These are phyloP conservation scores for Heliothis peltigera DNA, from an alignment of 2,888 invertebrate genomes.

Conservation along the genomic window DNA sequence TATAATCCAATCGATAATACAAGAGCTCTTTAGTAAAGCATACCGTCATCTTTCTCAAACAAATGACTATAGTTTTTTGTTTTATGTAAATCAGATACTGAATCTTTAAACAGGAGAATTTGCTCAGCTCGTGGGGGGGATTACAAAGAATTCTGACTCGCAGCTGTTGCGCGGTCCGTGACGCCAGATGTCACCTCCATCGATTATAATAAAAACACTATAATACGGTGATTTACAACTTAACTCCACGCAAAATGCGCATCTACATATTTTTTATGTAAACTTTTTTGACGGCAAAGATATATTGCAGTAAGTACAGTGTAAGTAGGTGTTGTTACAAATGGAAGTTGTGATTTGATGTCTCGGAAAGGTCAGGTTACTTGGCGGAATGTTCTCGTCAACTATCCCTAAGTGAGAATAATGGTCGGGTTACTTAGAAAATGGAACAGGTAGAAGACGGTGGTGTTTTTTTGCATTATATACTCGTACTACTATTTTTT, in stretches of 20 bases:
- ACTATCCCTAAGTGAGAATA: too few species aligned
- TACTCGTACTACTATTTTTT: too few species aligned
- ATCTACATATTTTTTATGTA: slow-evolving; percentile 19
- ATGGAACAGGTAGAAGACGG: too few species aligned
- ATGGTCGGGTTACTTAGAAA: too few species aligned
- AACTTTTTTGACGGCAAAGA: slow-evolving; percentile 13
- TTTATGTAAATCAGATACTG: slow-evolving; percentile 70
- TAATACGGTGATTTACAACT: slow-evolving; percentile 68
- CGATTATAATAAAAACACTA: slow-evolving; percentile 71
- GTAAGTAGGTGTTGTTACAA: too few species aligned
- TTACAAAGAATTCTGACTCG: slow-evolving; percentile 66
- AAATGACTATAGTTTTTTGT: slow-evolving; percentile 64
- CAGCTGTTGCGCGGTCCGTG: slow-evolving; percentile 73
- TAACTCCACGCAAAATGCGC: slow-evolving; percentile 47
- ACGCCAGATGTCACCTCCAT: slow-evolving; percentile 71
- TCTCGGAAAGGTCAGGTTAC: too few species aligned
- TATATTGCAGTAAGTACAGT: too few species aligned
- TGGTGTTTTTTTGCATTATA: too few species aligned
- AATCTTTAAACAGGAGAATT: slow-evolving; percentile 76
- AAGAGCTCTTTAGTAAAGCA: slow-evolving; percentile 45
- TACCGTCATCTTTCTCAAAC: slow-evolving; percentile 62
- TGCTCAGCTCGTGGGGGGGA: slow-evolving; percentile 60
- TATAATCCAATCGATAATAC: background rate
- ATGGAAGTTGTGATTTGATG: too few species aligned
- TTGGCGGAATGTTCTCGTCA: too few species aligned